phyloP scores from a whole-genome alignment of 1,140 invertebrate species.

The Drosophila santomea region DNA sequence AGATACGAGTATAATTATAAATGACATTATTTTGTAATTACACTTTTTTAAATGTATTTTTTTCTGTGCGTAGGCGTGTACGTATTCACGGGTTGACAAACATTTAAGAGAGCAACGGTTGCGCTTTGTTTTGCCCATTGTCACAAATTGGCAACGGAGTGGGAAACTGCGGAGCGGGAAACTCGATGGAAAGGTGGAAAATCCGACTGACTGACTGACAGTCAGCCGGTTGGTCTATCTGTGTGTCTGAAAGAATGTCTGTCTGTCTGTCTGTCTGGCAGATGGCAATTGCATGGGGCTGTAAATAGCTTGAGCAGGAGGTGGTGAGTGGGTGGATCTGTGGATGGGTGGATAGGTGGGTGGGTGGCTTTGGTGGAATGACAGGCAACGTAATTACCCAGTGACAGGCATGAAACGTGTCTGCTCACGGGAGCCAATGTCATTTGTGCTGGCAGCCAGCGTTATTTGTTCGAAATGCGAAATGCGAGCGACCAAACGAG shows the following conservation, averaged over 20 bases:
- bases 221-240: too few relatives aligned
- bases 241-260: not conserved
- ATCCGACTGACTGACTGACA: conserved; percentile 30
- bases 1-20: too few relatives aligned
- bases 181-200: conserved; percentile 27
- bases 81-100: conserved; percentile 61
- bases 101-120: conserved; percentile 72
- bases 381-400: conserved; percentile 53
- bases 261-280: conserved; percentile 3
- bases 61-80: conserved; percentile 13
- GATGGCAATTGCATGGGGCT: conserved; percentile 13
- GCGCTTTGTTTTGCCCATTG: conserved; percentile 68
- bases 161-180: conserved; percentile 15
- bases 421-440: conserved; percentile 53
- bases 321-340: not conserved
- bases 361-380: conserved; percentile 19
- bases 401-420: conserved; percentile 56
- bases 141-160: conserved; percentile 48
- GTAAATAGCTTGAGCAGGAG: conserved; percentile 11
- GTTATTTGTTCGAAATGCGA: conserved; percentile 79
- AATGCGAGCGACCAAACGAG: conserved; percentile 17
- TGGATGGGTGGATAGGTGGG: not conserved
- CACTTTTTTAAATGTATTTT: not conserved
- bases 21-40: not conserved
- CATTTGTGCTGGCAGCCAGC: conserved; percentile 53